Base-by-base conservation (phyloP, 2,797 vertebrate species). In the Molothrus aeneus region DNA sequence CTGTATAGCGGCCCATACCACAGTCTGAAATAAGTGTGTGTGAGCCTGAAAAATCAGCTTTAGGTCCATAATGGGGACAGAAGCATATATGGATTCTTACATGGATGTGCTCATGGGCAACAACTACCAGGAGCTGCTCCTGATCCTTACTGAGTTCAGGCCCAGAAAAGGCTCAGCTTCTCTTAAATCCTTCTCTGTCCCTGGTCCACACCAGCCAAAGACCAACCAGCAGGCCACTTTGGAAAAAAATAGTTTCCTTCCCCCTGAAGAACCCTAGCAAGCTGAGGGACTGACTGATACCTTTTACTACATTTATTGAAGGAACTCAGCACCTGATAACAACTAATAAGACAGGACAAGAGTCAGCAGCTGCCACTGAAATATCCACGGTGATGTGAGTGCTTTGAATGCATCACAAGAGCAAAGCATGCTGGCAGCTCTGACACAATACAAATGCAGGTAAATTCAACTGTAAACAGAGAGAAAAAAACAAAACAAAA, bases 331-430 rank as follows among this genome's bases (percentile, higher is more conserved):
- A 77, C 81, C n/a, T 25, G 31, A 13, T 36, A 80, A 75, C 21
- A 65, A 38, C 19, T 7, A 60, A 18, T 22, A 43, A 73, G 20
- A 40, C 17, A 50, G 20, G 2, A 19, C 9, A 64, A 74, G 60
- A 88, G 18, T 17, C 19, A 79, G 29, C 4, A 8, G 19, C 28
- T 53, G 38, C 21, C 54, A 34, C 38, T 64, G 80, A 79, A 59
- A 32, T 17, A 72, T 21, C 10, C 51, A 45, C 38, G 11, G 21
- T 40, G 18, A 50, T 47, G 4, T 0, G 0, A 71, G 12, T 34
- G 29, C 40, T 94, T 71, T 7, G 10, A 66, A 50, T 1, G 0
- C 15, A 18, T 51, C 24, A 47, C 18, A 73, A 42, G 11, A 74
- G 8, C 29, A 65, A 90, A 64, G 7, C 11, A 17, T 3, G 6